Percentiles rank a stretch among this genome's conserved stretches.
These are phyloP conservation scores for Eulemur rufifrons DNA, from an alignment of 2,113 vertebrate species.

Conservation along the genomic window DNA sequence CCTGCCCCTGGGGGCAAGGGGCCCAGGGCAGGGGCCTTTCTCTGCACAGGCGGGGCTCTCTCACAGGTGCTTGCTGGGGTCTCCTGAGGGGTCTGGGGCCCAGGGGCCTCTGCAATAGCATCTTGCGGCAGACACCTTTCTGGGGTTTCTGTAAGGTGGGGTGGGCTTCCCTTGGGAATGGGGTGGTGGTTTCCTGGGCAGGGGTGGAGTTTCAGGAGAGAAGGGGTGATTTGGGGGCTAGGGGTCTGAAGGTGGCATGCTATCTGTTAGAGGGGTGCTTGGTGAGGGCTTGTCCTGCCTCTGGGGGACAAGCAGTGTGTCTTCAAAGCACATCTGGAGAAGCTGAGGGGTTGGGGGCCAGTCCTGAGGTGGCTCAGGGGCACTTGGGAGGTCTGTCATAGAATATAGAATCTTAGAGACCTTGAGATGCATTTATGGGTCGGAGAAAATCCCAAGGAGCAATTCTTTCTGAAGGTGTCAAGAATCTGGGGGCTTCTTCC, in stretches of 20 bases:
- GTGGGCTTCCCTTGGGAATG: neutral
- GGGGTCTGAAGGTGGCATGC: neutral
- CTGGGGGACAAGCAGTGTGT: neutral
- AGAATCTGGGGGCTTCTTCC: neutral
- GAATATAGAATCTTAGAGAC: neutral
- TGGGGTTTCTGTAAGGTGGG: neutral
- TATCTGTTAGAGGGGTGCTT: neutral
- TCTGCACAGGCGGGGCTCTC: neutral
- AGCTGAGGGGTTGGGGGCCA: neutral
- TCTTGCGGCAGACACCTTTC: neutral
- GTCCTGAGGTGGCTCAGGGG: neutral
- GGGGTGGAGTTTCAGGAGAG: neutral
- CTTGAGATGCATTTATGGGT: neutral
- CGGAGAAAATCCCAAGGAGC: neutral
- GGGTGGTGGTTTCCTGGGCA: neutral
- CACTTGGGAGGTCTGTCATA: neutral
- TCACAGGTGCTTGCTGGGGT: neutral
- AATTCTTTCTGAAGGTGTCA: neutral
- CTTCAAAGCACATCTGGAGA: neutral
- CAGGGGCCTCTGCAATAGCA: neutral
- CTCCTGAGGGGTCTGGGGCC: neutral
- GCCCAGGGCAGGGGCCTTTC: neutral
- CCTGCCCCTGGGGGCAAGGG: conserved; percentile 23
- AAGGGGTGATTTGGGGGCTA: neutral
- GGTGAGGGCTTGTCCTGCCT: neutral